Evolutionary conservation across 2,113 vertebrate genomes (phyloP).

Genomic region (Mus pahari): DNA sequence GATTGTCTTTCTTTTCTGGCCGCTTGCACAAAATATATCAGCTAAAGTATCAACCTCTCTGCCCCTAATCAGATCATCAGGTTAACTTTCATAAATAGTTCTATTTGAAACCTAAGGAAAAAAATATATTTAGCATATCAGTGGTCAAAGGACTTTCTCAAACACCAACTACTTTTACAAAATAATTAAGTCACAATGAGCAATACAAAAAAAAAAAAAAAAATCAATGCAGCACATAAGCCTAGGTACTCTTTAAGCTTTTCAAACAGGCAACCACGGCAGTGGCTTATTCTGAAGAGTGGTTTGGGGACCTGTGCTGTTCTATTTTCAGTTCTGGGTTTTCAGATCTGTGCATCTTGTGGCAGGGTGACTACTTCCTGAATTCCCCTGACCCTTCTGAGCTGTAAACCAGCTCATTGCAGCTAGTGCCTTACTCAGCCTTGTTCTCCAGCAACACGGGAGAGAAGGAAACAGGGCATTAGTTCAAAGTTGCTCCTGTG

Average conservation of each 20-base stretch:
- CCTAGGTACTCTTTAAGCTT: neutral
- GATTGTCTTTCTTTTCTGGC: neutral
- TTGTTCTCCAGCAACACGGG: neutral
- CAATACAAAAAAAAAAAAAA: neutral
- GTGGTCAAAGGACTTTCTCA: constrained; percentile 36
- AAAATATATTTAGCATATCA: neutral
- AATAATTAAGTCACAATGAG: constrained; percentile 60
- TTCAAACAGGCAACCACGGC: neutral
- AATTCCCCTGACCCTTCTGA: constrained; percentile 13
- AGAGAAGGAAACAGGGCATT: neutral
- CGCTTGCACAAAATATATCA: neutral
- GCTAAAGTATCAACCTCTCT: neutral
- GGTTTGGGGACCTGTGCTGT: neutral
- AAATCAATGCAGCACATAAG: neutral
- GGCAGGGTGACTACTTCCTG: constrained; percentile 35
- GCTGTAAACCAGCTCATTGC: constrained; percentile 28
- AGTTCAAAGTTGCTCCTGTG: neutral
- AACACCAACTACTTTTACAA: constrained; percentile 37
- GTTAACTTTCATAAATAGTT: neutral
- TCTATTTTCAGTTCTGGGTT: constrained; percentile 57
- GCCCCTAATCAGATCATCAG: neutral
- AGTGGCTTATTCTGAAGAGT: neutral
- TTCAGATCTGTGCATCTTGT: neutral
- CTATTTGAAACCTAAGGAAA: constrained; percentile 50
- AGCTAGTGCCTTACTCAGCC: constrained; percentile 33